Percentiles rank a stretch among this genome's conserved stretches.
These are phyloP conservation scores for Eupelmus urozonus DNA, from an alignment of 2,888 invertebrate genomes.

Conservation along the genomic window DNA sequence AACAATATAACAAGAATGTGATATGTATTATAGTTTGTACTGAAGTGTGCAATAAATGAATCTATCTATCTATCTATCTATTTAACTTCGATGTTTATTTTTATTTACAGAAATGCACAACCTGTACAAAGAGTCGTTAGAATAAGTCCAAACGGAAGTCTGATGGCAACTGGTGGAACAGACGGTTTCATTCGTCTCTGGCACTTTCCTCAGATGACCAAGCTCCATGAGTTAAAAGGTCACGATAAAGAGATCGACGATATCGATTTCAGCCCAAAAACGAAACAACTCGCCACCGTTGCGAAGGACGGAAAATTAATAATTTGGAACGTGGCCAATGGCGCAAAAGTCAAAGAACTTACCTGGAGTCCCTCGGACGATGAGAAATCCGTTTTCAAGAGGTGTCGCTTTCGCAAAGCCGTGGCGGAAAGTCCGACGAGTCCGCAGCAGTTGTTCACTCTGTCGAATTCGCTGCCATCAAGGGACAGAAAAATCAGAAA, in stretches of 20 bases:
- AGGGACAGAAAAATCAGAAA: conserved; percentile 38
- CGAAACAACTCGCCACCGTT: conserved; percentile 87
- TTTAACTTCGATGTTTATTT: not conserved
- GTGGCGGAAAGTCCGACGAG: conserved; percentile 81
- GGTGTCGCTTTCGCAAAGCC: conserved; percentile 82
- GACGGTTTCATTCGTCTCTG: conserved; percentile 93
- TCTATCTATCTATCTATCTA: not conserved
- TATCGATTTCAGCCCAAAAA: conserved; percentile 91
- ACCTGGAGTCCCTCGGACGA: conserved; percentile 85
- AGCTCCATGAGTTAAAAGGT: conserved; percentile 84
- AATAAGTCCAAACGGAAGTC: conserved; percentile 85
- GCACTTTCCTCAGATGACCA: conserved; percentile 90
- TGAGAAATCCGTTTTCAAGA: conserved; percentile 90
- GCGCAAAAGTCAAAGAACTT: conserved; percentile 84
- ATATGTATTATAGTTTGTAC: not conserved
- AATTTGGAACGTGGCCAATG: conserved; percentile 86
- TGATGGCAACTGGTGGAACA: conserved; percentile 94
- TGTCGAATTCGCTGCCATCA: conserved; percentile 89
- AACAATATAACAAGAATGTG: too few relatives aligned
- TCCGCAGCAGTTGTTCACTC: conserved; percentile 81
- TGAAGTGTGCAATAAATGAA: too few relatives aligned
- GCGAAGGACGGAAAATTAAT: conserved; percentile 91
- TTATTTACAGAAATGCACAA: conserved; percentile 80
- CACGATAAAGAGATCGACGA: conserved; percentile 96
- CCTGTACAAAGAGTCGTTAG: conserved; percentile 92